Evolutionary conservation across 2,113 vertebrate species (phyloP).

Genomic region (Antennarius striatus): DNA sequence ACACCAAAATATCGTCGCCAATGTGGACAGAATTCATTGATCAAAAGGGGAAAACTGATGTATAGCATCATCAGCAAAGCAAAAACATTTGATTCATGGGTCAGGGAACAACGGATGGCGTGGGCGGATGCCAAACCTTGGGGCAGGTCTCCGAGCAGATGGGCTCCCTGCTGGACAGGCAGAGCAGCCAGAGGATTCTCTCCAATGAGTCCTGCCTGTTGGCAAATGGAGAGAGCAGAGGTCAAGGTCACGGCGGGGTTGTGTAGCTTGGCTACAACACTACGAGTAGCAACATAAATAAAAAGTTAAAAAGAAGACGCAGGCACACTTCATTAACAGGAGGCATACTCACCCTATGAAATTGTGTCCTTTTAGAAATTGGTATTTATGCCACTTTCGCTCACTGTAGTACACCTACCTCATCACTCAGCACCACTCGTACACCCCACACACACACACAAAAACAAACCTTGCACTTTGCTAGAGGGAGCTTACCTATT

Average conservation of each 20-base stretch:
- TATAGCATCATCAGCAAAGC: no score
- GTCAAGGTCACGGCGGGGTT: constrained; percentile 49
- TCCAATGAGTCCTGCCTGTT: constrained; percentile 87
- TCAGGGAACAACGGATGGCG: constrained; percentile 22
- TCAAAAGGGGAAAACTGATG: no score
- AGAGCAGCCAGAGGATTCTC: constrained; percentile 84
- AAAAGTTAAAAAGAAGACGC: neutral
- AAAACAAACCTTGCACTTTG: constrained; percentile 26
- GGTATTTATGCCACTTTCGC: constrained; percentile 28
- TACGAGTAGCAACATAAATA: neutral
- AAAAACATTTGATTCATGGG: no score
- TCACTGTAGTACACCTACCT: constrained; percentile 33
- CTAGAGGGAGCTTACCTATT: constrained; percentile 32
- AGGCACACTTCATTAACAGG: constrained; percentile 7
- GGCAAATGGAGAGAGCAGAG: constrained; percentile 41
- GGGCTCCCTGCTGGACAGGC: constrained; percentile 77
- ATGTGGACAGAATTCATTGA: neutral
- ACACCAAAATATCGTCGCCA: neutral
- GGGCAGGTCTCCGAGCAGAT: constrained; percentile 79
- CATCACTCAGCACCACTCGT: constrained; percentile 47
- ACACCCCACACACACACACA: constrained; percentile 15
- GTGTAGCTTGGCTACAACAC: neutral
- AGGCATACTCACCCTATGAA: constrained; percentile 47
- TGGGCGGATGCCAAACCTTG: constrained; percentile 71
- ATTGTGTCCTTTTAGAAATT: constrained; percentile 20